Evolutionary conservation across 2,888 invertebrate genomes (phyloP), one percentile per base, ranked within the genome.

Genomic region (Aphrophora alni): DNA sequence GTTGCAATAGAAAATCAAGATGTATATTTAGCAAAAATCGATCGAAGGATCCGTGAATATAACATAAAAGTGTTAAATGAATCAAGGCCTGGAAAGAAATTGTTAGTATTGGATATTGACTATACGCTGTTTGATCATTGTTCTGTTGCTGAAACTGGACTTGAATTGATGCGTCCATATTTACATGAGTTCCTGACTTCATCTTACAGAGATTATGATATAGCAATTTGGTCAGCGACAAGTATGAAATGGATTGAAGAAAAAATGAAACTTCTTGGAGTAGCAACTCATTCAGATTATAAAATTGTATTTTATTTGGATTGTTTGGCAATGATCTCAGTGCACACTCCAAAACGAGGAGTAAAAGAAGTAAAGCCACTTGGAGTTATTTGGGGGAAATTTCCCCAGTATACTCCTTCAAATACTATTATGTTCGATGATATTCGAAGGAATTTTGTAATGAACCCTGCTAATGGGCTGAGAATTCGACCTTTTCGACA

Each of bases 401-500:
- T 93, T 87, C 91, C 94, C 0, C 96, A 98, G 87, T 98, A 96
- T 89, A 94, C 92, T 74, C 90, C 94, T 0, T 95, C 95, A 87
- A 99, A 99, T 88, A 98, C 98, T 0, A 97, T 99, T 83, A 99
- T 99, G 98, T 96, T 99, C 86, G 98, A 99, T 87, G 98, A 99
- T 86, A 95, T 98, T 59, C 90, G 98, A 78, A 91, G 98, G 85
- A 99, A 99, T 89, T 99, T 99, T 87, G 92, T 98, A 59, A 98
- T 99, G 98, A 99, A 99, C 88, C 98, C 98, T 0, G 95, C 95
- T 85, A 96, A 95, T 82, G 98, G 98, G 0, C 89, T 98, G 0
- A 94, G 94, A 88, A 98, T 98, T 85, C 91, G 94, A 86, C 95
- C 98, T 0, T 98, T 98, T 88, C 91, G 95, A 5, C 95, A 98